Conservation (phyloP, 2,888 invertebrate species). For the Leptogaster cylindrica region DNA sequence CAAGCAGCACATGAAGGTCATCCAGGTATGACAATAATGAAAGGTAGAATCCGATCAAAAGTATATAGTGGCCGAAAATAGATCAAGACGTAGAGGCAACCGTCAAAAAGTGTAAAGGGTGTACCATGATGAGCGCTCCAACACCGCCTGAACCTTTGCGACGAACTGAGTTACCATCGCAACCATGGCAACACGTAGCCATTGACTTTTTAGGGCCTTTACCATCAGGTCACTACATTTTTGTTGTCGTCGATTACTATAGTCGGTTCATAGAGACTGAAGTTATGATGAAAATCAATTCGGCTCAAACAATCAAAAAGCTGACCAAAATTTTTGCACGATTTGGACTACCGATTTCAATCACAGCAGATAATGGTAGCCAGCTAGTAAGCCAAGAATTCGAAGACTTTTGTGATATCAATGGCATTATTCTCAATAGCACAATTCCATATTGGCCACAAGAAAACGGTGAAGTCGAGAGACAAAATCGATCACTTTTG, state of each 20-base stretch:
- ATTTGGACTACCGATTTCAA: neutral
- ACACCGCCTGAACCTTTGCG: slow-evolving; percentile 29
- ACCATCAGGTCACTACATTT: slow-evolving; percentile 49
- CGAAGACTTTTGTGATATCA: slow-evolving; percentile 41
- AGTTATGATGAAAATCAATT: slow-evolving; percentile 36
- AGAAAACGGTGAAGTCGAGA: slow-evolving; percentile 53
- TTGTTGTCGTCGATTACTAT: slow-evolving; percentile 44
- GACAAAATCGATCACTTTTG: slow-evolving; percentile 50
- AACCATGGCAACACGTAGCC: slow-evolving; percentile 47
- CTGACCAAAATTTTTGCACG: neutral
- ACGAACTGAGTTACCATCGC: slow-evolving; percentile 27
- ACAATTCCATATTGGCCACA: slow-evolving; percentile 50
- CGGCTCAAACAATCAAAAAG: neutral
- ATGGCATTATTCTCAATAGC: slow-evolving; percentile 47
- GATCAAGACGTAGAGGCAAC: slow-evolving; percentile 52
- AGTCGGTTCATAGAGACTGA: neutral
- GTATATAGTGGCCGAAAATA: slow-evolving; percentile 56
- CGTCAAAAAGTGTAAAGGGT: slow-evolving; percentile 41
- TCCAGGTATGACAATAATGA: slow-evolving; percentile 55
- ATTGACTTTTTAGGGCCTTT: slow-evolving; percentile 51
- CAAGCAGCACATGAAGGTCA: slow-evolving; percentile 54
- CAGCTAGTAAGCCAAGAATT: slow-evolving; percentile 43
- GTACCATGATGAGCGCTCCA: slow-evolving; percentile 43
- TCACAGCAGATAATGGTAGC: neutral
- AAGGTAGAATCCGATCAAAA: no score